A percentile compares a stretch with the other conserved stretches of the same genome.
These are phyloP conservation scores for Biston betularia DNA, from an alignment of 2,888 invertebrate species.

Conservation along the genomic window DNA sequence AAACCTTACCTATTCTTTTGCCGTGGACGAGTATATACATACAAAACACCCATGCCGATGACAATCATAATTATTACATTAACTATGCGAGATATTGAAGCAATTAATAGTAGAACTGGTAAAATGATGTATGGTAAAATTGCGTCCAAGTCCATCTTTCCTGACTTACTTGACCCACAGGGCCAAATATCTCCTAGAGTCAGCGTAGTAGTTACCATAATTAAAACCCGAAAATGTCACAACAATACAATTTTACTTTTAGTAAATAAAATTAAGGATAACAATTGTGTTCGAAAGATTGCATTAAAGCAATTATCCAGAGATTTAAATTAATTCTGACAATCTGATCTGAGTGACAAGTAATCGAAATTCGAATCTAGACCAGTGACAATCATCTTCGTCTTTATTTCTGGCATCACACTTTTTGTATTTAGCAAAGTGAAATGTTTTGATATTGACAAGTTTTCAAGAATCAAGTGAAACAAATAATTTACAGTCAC, in stretches of 20 bases:
- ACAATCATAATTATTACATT: conserved; percentile 74
- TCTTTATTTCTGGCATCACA: no score
- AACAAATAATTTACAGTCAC: no score
- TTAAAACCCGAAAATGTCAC: neutral
- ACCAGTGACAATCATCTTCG: no score
- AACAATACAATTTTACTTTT: neutral
- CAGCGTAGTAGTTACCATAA: conserved; percentile 61
- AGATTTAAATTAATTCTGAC: no score
- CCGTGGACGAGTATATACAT: conserved; percentile 75
- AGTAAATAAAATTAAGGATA: neutral
- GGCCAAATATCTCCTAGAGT: conserved; percentile 71
- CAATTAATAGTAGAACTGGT: conserved; percentile 68
- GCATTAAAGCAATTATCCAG: neutral
- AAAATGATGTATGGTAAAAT: conserved; percentile 75
- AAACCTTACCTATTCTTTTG: conserved; percentile 74
- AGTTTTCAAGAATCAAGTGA: no score
- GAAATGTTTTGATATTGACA: no score
- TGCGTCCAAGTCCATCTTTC: conserved; percentile 70
- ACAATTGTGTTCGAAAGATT: neutral
- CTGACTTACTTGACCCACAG: conserved; percentile 58
- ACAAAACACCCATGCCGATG: conserved; percentile 76
- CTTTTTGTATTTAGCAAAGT: no score
- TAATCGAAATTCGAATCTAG: no score
- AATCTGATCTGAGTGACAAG: no score
- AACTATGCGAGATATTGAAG: conserved; percentile 68